Base-by-base conservation (phyloP, 1,140 invertebrate species). In the Drosophila orosa region DNA sequence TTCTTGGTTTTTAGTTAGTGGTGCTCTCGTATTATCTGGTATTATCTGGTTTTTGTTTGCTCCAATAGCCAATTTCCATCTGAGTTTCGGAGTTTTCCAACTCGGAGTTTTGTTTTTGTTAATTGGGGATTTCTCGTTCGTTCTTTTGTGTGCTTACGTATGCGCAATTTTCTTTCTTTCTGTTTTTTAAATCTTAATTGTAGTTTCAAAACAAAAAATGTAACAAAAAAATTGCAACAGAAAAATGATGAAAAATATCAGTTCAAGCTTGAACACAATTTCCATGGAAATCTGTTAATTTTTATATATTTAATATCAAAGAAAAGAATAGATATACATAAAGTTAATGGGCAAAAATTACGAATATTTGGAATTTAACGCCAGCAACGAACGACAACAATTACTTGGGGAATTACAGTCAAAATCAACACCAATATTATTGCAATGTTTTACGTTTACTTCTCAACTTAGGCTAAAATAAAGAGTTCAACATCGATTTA, bases 61-160 rank as follows among this genome's bases (percentile, higher is more conserved):
- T 66, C 44, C 63, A 67, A 66, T 66, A 50, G 63, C 65, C 65
- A 71, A 71, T 71, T 39, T 55, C 65, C 37, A 68, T 33, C 29
- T 47, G 19, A 45, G n/a, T 37, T 37, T 47, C 12, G 13, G 35
- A 25, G 15, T 40, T 50, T 37, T 22, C 29, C 6, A 33, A 33
- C 35, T 40, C 33, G 17, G 17, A 27, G 52, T 74, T 47, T 24
- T 12, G 24, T 52, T 57, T 27, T 27, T 27, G 9, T 17, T 24
- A 33, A 45, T 29, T 29, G 24, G 27, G 33, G 35, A 33, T 39
- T 57, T 24, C 19, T 62, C 33, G 63, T 65, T 56, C 52, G 33
- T 62, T 79, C 55, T 44, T 47, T 58, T 74, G 50, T 86, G 79
- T 79, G 83, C 84, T 87, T 82, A 83, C 75, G 83, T 87, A 83